Conservation (phyloP, 2,113 vertebrate species). For the Cyanoliseus patagonus region DNA sequence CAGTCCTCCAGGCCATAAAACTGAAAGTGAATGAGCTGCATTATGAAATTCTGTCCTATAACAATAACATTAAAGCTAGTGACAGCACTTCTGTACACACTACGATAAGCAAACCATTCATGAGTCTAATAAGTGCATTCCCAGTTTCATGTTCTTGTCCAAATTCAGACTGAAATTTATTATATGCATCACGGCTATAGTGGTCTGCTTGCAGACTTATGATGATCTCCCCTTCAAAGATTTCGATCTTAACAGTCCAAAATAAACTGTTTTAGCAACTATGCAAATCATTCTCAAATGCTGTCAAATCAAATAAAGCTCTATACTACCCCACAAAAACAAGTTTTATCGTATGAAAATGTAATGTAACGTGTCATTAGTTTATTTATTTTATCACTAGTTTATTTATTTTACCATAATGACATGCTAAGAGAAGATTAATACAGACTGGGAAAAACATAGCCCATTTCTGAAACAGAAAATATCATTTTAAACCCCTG, state of each 20-base stretch:
- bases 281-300: not conserved
- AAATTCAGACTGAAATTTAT: not conserved
- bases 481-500: not conserved
- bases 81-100: not conserved
- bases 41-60: not conserved
- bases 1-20: not conserved
- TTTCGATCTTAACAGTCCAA: not conserved
- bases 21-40: not conserved
- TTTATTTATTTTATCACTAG: not conserved
- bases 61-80: not conserved
- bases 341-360: not conserved
- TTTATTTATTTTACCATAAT: not conserved
- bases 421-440: not conserved
- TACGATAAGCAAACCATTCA: not conserved
- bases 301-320: not conserved
- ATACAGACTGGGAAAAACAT: not conserved
- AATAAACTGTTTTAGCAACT: not conserved
- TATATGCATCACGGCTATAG: not conserved
- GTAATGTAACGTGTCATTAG: not conserved
- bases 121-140: not conserved
- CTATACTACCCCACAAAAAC: fast-evolving
- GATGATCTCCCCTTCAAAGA: not conserved
- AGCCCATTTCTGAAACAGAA: not conserved
- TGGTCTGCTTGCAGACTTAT: not conserved
- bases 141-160: not conserved